Evolutionary conservation across 2,113 vertebrate species (phyloP).

Genomic region (Dermatemys mawii): DNA sequence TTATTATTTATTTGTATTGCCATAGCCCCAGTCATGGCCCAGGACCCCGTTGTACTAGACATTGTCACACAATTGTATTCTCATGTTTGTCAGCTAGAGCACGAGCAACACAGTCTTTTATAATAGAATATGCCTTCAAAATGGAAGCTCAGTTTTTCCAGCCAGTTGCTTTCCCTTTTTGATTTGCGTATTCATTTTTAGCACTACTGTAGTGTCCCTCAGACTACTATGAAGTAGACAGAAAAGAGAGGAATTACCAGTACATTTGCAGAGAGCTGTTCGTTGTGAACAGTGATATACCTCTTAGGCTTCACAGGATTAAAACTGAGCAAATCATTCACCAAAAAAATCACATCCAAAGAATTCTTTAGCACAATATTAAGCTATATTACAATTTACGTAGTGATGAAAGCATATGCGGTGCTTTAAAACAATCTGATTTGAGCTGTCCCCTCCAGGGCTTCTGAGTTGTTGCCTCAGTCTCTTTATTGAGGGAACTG

Average conservation of each 20-base stretch:
- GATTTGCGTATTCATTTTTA: background rate
- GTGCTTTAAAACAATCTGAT: background rate
- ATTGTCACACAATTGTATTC: background rate
- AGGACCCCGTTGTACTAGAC: background rate
- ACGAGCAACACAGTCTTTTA: background rate
- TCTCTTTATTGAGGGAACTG: background rate
- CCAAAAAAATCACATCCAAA: background rate
- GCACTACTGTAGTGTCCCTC: background rate
- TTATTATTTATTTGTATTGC: background rate
- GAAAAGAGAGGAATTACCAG: background rate
- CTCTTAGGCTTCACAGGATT: background rate
- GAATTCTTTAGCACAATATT: background rate
- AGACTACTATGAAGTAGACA: background rate
- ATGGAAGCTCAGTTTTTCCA: background rate
- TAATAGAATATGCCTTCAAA: background rate
- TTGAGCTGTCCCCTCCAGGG: background rate
- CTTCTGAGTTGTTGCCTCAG: background rate
- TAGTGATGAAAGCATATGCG: background rate
- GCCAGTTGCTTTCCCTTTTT: background rate
- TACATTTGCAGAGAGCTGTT: background rate
- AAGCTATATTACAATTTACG: background rate
- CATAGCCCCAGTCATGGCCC: background rate
- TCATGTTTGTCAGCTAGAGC: background rate
- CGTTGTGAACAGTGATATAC: background rate
- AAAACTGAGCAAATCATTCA: background rate